These are phyloP conservation scores for Acronicta leporina DNA, from an alignment of 2,888 invertebrate genomes.

Conservation along the genomic window DNA sequence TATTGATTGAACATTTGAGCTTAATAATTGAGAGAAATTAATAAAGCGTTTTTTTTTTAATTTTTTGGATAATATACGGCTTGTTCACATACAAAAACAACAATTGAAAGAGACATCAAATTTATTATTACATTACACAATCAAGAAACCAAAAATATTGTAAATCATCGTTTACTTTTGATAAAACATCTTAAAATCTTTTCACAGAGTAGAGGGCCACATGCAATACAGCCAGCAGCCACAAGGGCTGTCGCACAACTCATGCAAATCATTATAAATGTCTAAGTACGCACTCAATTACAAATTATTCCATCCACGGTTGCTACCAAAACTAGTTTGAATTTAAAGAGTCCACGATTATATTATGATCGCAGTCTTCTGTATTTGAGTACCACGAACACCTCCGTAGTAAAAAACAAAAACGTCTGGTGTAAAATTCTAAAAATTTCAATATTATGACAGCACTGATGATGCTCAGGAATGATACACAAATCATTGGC, in stretches of 20 bases:
- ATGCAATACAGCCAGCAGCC: constrained; percentile 62
- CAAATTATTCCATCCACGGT: constrained; percentile 19
- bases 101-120: constrained; percentile 15
- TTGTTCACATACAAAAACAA: constrained; percentile 13
- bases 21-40: background rate
- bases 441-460: constrained; percentile 30
- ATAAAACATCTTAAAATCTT: constrained; percentile 62
- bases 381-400: constrained; percentile 20
- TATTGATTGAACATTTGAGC: too few species aligned
- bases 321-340: constrained; percentile 4
- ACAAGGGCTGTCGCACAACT: constrained; percentile 61
- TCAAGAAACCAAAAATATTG: constrained; percentile 8
- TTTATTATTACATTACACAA: constrained; percentile 53
- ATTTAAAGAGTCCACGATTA: background rate
- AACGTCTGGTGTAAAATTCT: constrained; percentile 24
- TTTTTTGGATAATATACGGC: background rate
- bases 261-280: constrained; percentile 68
- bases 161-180: constrained; percentile 52
- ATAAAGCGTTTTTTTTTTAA: too few species aligned
- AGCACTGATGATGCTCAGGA: constrained; percentile 30
- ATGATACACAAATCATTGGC: constrained; percentile 48
- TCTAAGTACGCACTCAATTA: constrained; percentile 12
- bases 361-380: constrained; percentile 3
- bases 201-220: constrained; percentile 67
- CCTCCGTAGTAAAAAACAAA: constrained; percentile 19